These are phyloP conservation scores for Diorhabda carinulata DNA, from an alignment of 1,140 invertebrate species.

Conservation along the genomic window DNA sequence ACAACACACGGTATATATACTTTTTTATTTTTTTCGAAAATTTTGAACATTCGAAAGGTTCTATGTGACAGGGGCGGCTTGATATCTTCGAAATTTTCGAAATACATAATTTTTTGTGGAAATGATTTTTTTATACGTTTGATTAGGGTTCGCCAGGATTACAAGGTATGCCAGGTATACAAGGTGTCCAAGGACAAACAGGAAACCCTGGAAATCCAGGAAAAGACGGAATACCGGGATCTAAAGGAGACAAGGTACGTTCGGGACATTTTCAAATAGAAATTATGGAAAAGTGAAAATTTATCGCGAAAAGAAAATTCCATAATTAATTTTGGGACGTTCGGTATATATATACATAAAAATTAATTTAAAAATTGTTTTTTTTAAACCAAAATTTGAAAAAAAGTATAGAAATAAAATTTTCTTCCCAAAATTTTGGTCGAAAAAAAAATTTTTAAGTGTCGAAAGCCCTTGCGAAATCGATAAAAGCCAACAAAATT, in stretches of 20 bases:
- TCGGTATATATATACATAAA: too few relatives aligned
- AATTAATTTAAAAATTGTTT: too few relatives aligned
- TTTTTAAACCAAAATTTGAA: too few relatives aligned
- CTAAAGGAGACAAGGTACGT: slow-evolving; percentile 38
- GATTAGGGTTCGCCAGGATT: slow-evolving; percentile 39
- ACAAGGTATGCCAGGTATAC: slow-evolving; percentile 41
- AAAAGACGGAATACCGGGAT: slow-evolving; percentile 33
- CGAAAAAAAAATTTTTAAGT: too few relatives aligned
- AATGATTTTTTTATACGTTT: background rate
- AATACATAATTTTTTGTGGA: slow-evolving; percentile 9
- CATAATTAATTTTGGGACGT: too few relatives aligned
- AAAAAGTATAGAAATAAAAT: too few relatives aligned
- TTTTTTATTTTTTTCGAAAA: too few relatives aligned
- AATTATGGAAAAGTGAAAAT: background rate
- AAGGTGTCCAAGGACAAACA: slow-evolving; percentile 38
- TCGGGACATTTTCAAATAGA: too few relatives aligned
- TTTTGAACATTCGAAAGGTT: background rate
- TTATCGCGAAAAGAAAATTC: background rate
- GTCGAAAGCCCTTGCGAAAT: too few relatives aligned
- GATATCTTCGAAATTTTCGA: background rate
- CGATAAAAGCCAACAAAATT: background rate
- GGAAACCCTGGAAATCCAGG: slow-evolving; percentile 37
- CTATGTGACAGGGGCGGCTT: background rate
- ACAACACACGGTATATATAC: too few relatives aligned
- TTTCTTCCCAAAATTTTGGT: too few relatives aligned